Percentiles rank a stretch among this genome's conserved stretches.
Evolutionary conservation across 2,113 vertebrate species (phyloP).

Genomic region (Leucoraja erinaceus): DNA sequence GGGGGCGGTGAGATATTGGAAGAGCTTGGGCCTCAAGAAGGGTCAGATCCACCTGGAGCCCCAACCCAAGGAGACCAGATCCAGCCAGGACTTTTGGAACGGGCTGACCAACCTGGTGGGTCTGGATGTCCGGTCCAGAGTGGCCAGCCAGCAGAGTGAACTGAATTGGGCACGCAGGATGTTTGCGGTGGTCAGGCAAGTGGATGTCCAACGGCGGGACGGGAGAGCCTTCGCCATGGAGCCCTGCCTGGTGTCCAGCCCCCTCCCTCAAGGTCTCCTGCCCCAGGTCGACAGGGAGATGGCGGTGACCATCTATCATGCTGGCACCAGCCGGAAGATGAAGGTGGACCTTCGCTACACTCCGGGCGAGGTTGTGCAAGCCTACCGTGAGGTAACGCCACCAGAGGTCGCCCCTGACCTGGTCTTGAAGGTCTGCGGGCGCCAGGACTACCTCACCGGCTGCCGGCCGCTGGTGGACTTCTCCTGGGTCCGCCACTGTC

Average conservation of each 20-base stretch:
- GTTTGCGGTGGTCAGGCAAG: slow-evolving; percentile 52
- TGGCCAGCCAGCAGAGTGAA: slow-evolving; percentile 53
- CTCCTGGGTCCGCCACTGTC: slow-evolving; percentile 59
- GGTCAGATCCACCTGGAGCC: slow-evolving; percentile 49
- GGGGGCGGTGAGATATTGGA: slow-evolving; percentile 52
- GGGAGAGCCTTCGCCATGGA: slow-evolving; percentile 53
- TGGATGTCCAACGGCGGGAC: slow-evolving; percentile 52
- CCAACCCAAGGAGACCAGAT: slow-evolving; percentile 44
- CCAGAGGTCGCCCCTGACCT: slow-evolving; percentile 41
- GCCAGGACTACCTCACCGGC: slow-evolving; percentile 61
- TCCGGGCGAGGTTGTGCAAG: slow-evolving; percentile 47
- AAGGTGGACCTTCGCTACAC: slow-evolving; percentile 45
- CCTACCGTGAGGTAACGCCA: slow-evolving; percentile 46
- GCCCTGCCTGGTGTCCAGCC: slow-evolving; percentile 54
- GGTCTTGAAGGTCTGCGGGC: slow-evolving; percentile 58
- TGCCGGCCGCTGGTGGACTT: slow-evolving; percentile 51
- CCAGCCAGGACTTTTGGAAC: slow-evolving; percentile 44
- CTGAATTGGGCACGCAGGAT: slow-evolving; percentile 60
- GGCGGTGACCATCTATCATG: slow-evolving; percentile 50
- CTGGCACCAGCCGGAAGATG: slow-evolving; percentile 48
- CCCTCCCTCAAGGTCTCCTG: slow-evolving; percentile 49
- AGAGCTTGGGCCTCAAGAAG: slow-evolving; percentile 43
- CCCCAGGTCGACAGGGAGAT: slow-evolving; percentile 46
- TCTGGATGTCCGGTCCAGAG: slow-evolving; percentile 51
- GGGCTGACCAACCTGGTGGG: slow-evolving; percentile 54